Evolutionary conservation across 2,113 vertebrate genomes (phyloP).

Genomic region (Myanophis thanlyinensis): DNA sequence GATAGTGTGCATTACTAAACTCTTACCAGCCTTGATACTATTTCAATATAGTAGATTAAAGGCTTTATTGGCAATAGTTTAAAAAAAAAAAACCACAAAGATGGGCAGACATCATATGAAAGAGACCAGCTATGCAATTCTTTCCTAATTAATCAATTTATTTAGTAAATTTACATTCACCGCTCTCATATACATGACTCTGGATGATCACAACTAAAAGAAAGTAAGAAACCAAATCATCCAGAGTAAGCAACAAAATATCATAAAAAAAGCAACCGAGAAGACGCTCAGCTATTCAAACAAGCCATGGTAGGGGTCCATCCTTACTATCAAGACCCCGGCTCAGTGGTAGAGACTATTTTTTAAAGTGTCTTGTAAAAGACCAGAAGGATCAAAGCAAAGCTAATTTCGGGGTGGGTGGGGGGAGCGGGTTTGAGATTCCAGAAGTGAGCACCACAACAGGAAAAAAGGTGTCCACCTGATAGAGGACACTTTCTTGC

Average conservation of each 20-base stretch:
- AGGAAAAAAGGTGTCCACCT: background rate
- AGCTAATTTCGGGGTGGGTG: background rate
- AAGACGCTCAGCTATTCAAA: background rate
- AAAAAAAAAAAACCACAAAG: too few relatives aligned
- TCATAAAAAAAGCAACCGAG: background rate
- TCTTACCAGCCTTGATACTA: background rate
- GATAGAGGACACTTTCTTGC: background rate
- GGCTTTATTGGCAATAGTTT: background rate
- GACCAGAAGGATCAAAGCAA: background rate
- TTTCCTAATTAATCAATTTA: background rate
- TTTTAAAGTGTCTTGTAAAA: background rate
- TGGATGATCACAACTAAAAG: background rate
- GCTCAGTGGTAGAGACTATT: background rate
- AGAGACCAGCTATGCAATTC: background rate
- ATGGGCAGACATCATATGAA: background rate
- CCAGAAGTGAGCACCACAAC: background rate
- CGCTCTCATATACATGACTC: background rate
- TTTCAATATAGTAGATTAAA: background rate
- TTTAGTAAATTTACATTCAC: background rate
- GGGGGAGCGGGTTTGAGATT: background rate
- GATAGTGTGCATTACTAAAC: accelerated
- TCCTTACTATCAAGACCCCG: background rate
- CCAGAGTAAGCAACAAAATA: background rate
- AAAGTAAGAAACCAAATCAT: background rate
- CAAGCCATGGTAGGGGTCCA: background rate